Percentiles rank a stretch among this genome's conserved stretches.
Evolutionary conservation across 2,797 vertebrate species (phyloP).

Genomic region (Oreochromis grahami): DNA sequence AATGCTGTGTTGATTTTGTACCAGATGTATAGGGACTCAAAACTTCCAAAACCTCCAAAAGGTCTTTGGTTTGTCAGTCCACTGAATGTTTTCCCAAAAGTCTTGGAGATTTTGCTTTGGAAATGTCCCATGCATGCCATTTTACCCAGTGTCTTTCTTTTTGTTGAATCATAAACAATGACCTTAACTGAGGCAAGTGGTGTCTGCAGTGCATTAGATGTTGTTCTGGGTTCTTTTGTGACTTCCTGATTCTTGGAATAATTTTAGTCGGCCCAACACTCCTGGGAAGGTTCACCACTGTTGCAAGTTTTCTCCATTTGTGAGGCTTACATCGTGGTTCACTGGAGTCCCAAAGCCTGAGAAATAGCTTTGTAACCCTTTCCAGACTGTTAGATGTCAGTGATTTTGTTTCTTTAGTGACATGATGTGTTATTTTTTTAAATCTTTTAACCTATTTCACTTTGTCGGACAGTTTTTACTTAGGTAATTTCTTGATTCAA

Average conservation of each 20-base stretch:
- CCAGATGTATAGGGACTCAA: neutral
- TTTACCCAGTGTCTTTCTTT: neutral
- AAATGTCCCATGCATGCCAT: neutral
- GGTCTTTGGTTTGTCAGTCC: neutral
- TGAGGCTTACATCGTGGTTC: neutral
- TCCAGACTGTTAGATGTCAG: neutral
- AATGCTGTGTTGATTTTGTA: neutral
- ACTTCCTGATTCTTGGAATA: neutral
- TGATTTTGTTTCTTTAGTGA: neutral
- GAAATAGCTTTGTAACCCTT: neutral
- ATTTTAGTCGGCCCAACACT: neutral
- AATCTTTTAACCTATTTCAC: neutral
- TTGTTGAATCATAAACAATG: neutral
- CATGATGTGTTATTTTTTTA: accelerated
- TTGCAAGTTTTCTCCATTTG: neutral
- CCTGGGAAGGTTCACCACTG: neutral
- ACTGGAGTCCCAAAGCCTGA: neutral
- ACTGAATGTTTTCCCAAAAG: neutral
- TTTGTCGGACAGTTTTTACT: neutral
- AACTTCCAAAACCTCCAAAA: neutral
- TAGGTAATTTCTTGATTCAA: neutral
- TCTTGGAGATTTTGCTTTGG: neutral
- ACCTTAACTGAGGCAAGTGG: neutral
- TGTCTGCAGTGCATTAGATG: neutral
- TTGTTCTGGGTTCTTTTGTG: neutral